Percentiles rank a stretch among this genome's conserved stretches.
Conservation (phyloP, 2,797 vertebrate genomes). For the Propithecus perrieri region DNA sequence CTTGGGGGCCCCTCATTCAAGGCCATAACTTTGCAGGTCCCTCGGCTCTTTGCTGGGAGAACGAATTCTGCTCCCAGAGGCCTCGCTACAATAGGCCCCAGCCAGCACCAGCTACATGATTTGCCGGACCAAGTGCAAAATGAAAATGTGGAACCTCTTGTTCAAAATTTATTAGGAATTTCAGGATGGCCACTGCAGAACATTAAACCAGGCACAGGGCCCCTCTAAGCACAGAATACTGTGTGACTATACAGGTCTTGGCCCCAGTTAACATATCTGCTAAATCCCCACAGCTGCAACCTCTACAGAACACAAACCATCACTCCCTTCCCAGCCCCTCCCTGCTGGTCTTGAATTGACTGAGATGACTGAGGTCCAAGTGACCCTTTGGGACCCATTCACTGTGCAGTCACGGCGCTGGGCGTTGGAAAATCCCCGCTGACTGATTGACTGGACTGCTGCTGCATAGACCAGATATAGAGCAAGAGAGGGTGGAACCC, state of each 20-base stretch:
- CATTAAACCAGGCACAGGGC: neutral
- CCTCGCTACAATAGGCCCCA: neutral
- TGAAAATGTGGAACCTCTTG: neutral
- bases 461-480: neutral
- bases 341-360: neutral
- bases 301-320: neutral
- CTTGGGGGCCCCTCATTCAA: conserved; percentile 18
- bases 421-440: neutral
- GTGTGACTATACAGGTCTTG: neutral
- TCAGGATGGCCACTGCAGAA: neutral
- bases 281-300: conserved; percentile 19
- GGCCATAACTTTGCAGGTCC: conserved; percentile 28
- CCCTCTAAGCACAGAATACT: neutral
- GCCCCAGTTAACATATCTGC: conserved; percentile 6
- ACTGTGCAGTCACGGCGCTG: neutral
- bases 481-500: neutral
- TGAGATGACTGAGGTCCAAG: conserved; percentile 9
- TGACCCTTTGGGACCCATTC: conserved; percentile 1
- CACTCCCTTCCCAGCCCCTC: neutral
- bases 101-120: conserved; percentile 10
- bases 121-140: neutral
- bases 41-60: conserved; percentile 44
- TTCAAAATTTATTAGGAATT: conserved; percentile 43
- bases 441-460: neutral
- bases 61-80: conserved; percentile 35